These are phyloP conservation scores for Gambusia holbrooki DNA, from an alignment of 2,113 vertebrate species.

Conservation along the genomic window DNA sequence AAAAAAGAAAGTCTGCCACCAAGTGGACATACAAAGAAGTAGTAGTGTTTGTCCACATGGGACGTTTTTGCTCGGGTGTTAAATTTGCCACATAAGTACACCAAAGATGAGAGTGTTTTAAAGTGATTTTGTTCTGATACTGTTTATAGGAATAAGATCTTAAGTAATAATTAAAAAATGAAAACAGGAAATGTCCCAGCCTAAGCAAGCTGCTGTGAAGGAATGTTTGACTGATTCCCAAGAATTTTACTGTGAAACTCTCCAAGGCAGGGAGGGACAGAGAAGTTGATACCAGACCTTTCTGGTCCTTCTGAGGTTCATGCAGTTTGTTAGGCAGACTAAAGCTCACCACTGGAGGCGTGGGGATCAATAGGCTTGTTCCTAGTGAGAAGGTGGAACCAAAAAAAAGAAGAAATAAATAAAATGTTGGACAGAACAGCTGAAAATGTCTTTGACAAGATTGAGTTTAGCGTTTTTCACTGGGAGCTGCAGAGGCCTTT, in stretches of 20 bases:
- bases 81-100: not conserved
- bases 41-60: not conserved
- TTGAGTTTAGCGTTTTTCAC: not conserved
- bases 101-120: not conserved
- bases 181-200: not conserved
- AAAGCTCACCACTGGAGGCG: not conserved
- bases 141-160: too few species aligned
- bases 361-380: not conserved
- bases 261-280: not conserved
- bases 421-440: not conserved
- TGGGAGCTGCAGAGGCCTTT: not conserved
- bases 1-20: conserved; percentile 47
- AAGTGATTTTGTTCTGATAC: not conserved
- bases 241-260: conserved; percentile 24
- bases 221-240: conserved; percentile 38
- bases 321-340: not conserved
- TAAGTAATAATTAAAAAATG: not conserved
- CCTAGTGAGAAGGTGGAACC: not conserved
- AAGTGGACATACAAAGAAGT: conserved; percentile 30
- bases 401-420: too few species aligned
- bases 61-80: not conserved
- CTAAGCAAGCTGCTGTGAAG: conserved; percentile 28
- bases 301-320: conserved; percentile 8
- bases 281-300: conserved; percentile 12
- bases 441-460: too few species aligned